These are phyloP conservation scores for Adineta ricciae DNA, from an alignment of 2,888 invertebrate species.

Conservation along the genomic window DNA sequence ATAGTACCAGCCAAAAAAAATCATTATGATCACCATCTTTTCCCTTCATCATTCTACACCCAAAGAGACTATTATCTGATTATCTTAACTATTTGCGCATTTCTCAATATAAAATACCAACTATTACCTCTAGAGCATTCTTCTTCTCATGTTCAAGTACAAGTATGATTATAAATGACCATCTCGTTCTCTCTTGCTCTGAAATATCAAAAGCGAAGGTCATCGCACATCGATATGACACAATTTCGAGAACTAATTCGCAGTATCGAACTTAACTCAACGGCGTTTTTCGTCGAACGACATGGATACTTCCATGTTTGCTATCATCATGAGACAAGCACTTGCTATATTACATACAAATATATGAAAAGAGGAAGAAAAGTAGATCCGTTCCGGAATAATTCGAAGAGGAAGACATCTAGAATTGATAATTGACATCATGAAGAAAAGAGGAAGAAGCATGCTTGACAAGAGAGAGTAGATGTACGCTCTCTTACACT, in stretches of 20 bases:
- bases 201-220: not conserved
- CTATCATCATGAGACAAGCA: not conserved
- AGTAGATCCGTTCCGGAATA: constrained; percentile 7
- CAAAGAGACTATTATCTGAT: constrained; percentile 2
- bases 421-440: constrained; percentile 3
- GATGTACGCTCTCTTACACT: constrained; percentile 7
- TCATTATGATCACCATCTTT: constrained; percentile 12
- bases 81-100: not conserved
- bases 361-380: not conserved
- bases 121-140: not conserved
- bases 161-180: not conserved
- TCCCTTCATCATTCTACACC: not conserved
- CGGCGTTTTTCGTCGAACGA: not conserved
- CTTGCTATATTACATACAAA: not conserved
- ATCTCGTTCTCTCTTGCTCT: not conserved
- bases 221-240: no score
- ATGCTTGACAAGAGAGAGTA: not conserved
- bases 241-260: no score
- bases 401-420: constrained; percentile 9
- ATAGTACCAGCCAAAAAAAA: not conserved
- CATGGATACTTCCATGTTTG: not conserved
- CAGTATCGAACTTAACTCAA: no score
- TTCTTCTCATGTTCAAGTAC: not conserved
- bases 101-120: constrained; percentile 1
- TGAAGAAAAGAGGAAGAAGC: not conserved